phyloP scores from a whole-genome alignment of 2,888 invertebrate genomes.

The Trichogramma evanescens region DNA sequence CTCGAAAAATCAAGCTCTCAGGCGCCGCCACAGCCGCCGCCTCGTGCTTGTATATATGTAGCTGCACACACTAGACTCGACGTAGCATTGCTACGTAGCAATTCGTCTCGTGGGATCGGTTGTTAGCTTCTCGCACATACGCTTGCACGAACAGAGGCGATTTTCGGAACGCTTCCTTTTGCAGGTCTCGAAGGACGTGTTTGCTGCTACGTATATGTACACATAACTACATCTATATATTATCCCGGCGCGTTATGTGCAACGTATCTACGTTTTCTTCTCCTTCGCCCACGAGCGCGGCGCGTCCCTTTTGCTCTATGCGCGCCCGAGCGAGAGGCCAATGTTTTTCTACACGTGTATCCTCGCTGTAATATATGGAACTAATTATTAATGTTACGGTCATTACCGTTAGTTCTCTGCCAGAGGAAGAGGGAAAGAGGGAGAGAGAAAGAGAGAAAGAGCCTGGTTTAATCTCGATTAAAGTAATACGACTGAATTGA shows the following conservation, averaged over 20 bases:
- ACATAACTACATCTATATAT: too few species aligned
- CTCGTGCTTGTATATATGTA: too few species aligned
- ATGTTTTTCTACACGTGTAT: conserved; percentile 3
- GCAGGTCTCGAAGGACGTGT: neutral
- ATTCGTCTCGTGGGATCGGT: conserved; percentile 22
- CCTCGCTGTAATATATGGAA: conserved; percentile 1
- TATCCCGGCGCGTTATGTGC: too few species aligned
- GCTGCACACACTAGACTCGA: neutral
- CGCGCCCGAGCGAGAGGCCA: conserved; percentile 27
- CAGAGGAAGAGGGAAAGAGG: neutral
- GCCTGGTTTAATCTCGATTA: neutral
- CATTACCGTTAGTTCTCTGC: conserved; percentile 31
- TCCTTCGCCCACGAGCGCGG: conserved; percentile 20
- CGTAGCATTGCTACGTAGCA: conserved; percentile 10
- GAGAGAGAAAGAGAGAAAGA: neutral
- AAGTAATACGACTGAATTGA: too few species aligned
- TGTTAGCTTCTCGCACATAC: neutral
- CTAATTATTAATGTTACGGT: conserved; percentile 39
- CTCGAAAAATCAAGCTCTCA: conserved; percentile 15
- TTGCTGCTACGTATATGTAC: neutral
- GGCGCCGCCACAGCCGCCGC: neutral
- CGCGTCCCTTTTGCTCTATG: conserved; percentile 25
- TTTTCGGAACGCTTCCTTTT: conserved; percentile 10
- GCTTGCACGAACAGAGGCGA: neutral
- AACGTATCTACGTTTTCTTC: neutral